Evolutionary conservation across 2,888 invertebrate species (phyloP), one percentile per base, ranked within the genome.

Genomic region (Drosophila kambysellisi): DNA sequence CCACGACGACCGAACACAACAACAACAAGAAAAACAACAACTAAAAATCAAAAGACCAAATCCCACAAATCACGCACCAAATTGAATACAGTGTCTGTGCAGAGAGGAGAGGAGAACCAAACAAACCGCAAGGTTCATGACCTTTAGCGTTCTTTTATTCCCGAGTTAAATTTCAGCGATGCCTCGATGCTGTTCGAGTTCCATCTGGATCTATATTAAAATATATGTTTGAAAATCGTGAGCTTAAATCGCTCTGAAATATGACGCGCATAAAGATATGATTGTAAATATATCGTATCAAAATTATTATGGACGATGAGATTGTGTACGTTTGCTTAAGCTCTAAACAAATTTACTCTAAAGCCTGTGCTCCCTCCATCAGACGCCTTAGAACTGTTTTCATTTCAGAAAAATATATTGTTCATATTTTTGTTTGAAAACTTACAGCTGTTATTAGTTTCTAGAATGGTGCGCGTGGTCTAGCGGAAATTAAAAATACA

Each of bases 41-140:
- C 46, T 25, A 33, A 52, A 67, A 37, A 64, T 57, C 51, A 61
- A 65, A 58, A 66, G 53, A 59, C 52, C 52, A 70, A 70, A 67
- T 53, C 67, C 52, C 63, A 78, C 78, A 78, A 69, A 74, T 77
- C 71, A 78, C 70, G 62, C 67, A 63, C 56, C 17, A 62, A 71
- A 67, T 71, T 58, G 57, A 73, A 76, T 48, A 66, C 59, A 57
- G n/a, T 6, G 15, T 25, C 46, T 8, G 25, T 46, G 46, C 8
- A 2, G 46, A 25, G 46, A 12, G 12, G 9, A 41, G 41, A 43
- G 0, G 25, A 54, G 43, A 51, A 32, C 32, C 57, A 60, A 54
- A 48, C 32, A 51, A 68, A 75, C 79, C 81, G 58, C 79, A 83
- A 74, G 70, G 84, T 84, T 84, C 84, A 86, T 83, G 84, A 84